Evolutionary conservation across 2,113 vertebrate species (phyloP).

Genomic region (Cichladusa arquata): DNA sequence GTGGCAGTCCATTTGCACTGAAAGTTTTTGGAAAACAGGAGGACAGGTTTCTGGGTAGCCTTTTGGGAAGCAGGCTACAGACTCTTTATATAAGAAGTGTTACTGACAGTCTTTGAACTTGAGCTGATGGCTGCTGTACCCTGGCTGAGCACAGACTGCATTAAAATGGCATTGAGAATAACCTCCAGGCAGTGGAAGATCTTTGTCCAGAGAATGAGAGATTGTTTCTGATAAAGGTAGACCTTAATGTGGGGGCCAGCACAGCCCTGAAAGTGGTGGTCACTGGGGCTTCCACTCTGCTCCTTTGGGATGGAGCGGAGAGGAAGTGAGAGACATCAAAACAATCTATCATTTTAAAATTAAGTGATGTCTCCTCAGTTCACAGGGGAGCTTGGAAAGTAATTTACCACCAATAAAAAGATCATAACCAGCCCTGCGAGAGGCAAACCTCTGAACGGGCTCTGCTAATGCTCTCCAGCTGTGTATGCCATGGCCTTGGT

Average conservation of each 20-base stretch:
- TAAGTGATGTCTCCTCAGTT: neutral
- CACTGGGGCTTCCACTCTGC: neutral
- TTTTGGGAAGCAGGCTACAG: neutral
- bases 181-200: neutral
- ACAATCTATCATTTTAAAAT: neutral
- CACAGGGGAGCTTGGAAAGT: neutral
- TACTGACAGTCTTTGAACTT: neutral
- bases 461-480: neutral
- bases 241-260: neutral
- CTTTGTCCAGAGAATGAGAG: neutral
- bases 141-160: neutral
- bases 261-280: neutral
- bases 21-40: neutral
- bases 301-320: neutral
- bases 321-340: neutral
- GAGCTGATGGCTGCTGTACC: neutral
- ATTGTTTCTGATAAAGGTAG: neutral
- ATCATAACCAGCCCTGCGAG: neutral
- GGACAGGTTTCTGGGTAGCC: neutral
- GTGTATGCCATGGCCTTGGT: neutral
- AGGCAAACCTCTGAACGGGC: neutral
- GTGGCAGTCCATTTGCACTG: neutral
- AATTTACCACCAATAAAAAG: neutral
- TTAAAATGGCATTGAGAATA: neutral
- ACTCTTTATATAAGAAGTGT: neutral